phyloP scores from a whole-genome alignment of 30 jellyfish, hydroid and myxozoan species.

The Mastigias papua region DNA sequence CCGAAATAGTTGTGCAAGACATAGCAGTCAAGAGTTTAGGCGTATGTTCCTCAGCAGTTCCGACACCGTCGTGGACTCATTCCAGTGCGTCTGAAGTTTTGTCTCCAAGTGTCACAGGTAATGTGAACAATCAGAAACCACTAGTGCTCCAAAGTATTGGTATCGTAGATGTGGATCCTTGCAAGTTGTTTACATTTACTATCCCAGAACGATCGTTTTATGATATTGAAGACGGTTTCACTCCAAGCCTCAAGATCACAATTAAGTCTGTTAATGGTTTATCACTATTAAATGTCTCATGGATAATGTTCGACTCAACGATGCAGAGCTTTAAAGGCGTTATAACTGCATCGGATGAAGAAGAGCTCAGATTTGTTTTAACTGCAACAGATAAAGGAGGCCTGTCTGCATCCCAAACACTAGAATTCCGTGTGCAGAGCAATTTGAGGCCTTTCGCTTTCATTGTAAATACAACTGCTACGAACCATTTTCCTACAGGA shows the following conservation, averaged over 20 bases:
- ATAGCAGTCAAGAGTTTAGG: slow-evolving; percentile 33
- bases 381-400: slow-evolving; percentile 81
- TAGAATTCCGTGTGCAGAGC: slow-evolving; percentile 12
- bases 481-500: slow-evolving; percentile 4
- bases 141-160: slow-evolving; percentile 38
- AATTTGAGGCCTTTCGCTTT: background rate
- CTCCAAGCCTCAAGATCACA: slow-evolving; percentile 67
- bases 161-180: slow-evolving; percentile 16
- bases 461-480: slow-evolving; percentile 7
- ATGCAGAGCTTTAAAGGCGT: slow-evolving; percentile 71
- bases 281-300: slow-evolving; percentile 44
- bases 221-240: slow-evolving; percentile 86
- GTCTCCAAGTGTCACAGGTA: slow-evolving; percentile 22
- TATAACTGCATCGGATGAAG: background rate
- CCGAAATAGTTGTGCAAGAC: slow-evolving; percentile 55
- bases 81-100: slow-evolving; percentile 16
- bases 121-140: slow-evolving; percentile 60
- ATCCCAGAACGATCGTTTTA: slow-evolving; percentile 76
- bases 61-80: slow-evolving; percentile 18
- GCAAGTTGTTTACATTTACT: slow-evolving; percentile 31
- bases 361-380: slow-evolving; percentile 19
- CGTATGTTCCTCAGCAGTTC: slow-evolving; percentile 8
- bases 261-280: slow-evolving; percentile 29
- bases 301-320: slow-evolving; percentile 71
- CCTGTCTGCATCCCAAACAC: slow-evolving; percentile 51